These are phyloP conservation scores for Scophthalmus maximus DNA, from an alignment of 2,113 vertebrate genomes.

Conservation along the genomic window DNA sequence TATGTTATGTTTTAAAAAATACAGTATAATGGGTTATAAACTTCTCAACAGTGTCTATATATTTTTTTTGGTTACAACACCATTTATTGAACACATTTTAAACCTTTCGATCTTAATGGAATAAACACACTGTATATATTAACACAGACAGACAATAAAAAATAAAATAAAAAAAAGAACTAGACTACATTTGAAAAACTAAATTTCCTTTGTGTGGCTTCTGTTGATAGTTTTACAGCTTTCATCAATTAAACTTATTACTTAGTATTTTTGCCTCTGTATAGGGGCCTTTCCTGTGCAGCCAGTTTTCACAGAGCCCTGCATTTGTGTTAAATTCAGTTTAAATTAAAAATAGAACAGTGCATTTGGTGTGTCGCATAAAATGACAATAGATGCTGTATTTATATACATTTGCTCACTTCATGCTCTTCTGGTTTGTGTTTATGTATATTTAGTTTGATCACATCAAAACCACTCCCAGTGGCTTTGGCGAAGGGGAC, in stretches of 20 bases:
- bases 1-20: not conserved
- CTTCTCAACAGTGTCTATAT: not conserved
- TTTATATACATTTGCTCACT: not conserved
- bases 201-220: not conserved
- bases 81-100: not conserved
- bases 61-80: not conserved
- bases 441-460: constrained; percentile 18
- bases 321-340: not conserved
- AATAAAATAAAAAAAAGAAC: not conserved
- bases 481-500: constrained; percentile 11
- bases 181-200: not conserved
- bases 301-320: not conserved
- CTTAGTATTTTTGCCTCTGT: constrained; percentile 3
- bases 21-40: not conserved
- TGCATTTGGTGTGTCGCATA: not conserved
- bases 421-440: constrained; percentile 11
- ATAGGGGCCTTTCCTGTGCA: not conserved
- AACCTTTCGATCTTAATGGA: not conserved
- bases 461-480: constrained; percentile 8
- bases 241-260: constrained; percentile 19
- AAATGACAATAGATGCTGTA: not conserved
- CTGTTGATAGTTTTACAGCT: not conserved
- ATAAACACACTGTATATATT: not conserved
- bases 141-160: no score
- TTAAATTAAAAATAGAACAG: not conserved